Base-by-base conservation (phyloP, 2,888 invertebrate genomes). In the Xylocampa areola region DNA sequence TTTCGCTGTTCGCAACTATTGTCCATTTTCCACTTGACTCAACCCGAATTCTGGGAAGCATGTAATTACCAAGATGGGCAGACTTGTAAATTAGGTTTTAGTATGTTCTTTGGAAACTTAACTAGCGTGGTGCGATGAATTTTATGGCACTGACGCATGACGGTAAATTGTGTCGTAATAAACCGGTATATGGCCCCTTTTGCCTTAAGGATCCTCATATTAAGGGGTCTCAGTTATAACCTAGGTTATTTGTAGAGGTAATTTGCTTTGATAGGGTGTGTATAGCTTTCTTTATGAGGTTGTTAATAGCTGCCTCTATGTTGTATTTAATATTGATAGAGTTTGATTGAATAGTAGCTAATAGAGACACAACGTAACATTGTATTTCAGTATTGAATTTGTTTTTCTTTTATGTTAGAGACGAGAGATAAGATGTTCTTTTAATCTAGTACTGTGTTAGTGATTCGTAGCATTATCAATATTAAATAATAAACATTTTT, bases 31-130 rank as follows among this genome's bases (percentile, higher is more conserved):
- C 40, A 44, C 40, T 49, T 58, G 37, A 40, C 45, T 45, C 30
- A 7, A 16, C 62, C 52, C n/a, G 23, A 41, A 41, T 19, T 40
- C 36, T 8, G n/a, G 21, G 23, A 35, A 55, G 39, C 35, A 44
- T 17, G 51, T 59, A 55, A 59, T 65, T 49, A 49, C 53, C 29
- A 30, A 37, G 30, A 27, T 21, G 43, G n/a, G 35, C n/a, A 35
- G 16, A 49, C 47, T 71, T 23, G 29, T n/a, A 50, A 51, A 72
- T 72, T 67, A 67, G 48, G 45, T 74, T 59, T 37, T 29, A 72
- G 44, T 23, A 36, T 60, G 40, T 50, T 25, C 47, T 32, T 49
- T 58, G 35, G 45, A 40, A 36, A 40, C 49, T 55, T 58, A 52
- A 75, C 53, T 49, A 41, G 49, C 41, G 55, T 37, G 13, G 53